These are phyloP conservation scores for Spilogale gracilis DNA, from an alignment of 2,113 vertebrate species.

Conservation along the genomic window DNA sequence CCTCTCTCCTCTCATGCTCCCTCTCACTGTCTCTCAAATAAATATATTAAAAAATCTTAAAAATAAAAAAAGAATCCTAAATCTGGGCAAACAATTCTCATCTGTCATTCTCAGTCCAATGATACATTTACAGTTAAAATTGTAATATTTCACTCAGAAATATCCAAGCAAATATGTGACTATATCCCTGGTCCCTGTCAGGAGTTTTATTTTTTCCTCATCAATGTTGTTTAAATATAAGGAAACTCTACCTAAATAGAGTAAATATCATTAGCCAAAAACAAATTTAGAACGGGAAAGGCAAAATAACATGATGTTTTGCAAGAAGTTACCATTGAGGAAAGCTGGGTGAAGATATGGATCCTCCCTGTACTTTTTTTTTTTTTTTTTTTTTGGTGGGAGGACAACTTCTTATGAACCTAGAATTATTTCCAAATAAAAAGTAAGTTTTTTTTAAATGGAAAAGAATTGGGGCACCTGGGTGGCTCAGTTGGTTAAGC, in stretches of 20 bases:
- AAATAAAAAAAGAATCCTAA: not conserved
- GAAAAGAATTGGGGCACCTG: no score
- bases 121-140: conserved; percentile 1
- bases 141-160: conserved; percentile 18
- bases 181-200: not conserved
- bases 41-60: not conserved
- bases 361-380: not conserved
- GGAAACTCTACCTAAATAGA: not conserved
- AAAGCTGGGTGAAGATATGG: not conserved
- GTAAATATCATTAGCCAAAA: not conserved
- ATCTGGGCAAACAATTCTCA: not conserved
- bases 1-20: no score
- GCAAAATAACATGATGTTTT: not conserved
- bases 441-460: not conserved
- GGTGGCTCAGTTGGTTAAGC: no score
- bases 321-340: not conserved
- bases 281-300: conserved; percentile 26
- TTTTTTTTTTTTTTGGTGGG: not conserved
- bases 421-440: conserved; percentile 45
- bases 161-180: not conserved
- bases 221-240: conserved; percentile 13
- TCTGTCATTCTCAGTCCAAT: not conserved
- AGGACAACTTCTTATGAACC: not conserved
- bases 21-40: no score
- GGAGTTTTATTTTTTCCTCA: conserved; percentile 39